Evolutionary conservation across 37 sponge, comb jelly and placozoan genomes (phyloP), one percentile per base, ranked within the genome.

Genomic region (Theonella swinhoei): DNA sequence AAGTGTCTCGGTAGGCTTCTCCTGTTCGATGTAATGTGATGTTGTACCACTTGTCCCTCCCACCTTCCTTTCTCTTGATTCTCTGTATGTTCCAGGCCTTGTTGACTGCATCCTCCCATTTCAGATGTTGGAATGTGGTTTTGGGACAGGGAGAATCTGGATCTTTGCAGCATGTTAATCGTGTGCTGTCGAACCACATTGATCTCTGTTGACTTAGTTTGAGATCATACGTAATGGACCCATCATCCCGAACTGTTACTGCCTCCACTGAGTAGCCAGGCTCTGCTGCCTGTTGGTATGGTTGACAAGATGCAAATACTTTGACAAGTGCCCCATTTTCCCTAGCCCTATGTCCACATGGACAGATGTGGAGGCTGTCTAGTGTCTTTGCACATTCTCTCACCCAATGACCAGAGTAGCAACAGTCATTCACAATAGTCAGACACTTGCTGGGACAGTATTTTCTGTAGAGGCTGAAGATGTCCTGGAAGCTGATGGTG

Each of bases 301-400:
- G 79, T 32, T 78, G 63, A 42, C 89, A 83, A 0, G 89, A 83
- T 63, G 84, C 42, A 43, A 67, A 83, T 20, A 89, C 60, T 63
- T 83, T 77, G 1, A 83, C 29, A 23, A 83, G 65, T 2, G 67
- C 43, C 24, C 89, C 89, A 28, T 63, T 40, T 80, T 83, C 80
- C 39, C 64, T 78, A 0, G 84, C 79, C 5, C 43, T 37, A 54
- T 88, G 88, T 24, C 88, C 88, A 88, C 88, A 88, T 25, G 88
- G 54, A 37, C 71, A 70, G 0, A 88, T 68, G 30, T 59, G 70
- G n/a, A 31, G 74, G 30, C 20, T 31, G 31, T 88, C 88, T 7
- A 88, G 62, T 25, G 39, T 54, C 37, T 39, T 37, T 9, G 82
- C 77, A 39, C 64, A 47, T 29, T 68, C 30, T 20, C 28, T 30